Percentiles rank a stretch among this genome's conserved stretches.
Evolutionary conservation across 1,140 invertebrate species (phyloP).

Genomic region (Archivesica marissinica): DNA sequence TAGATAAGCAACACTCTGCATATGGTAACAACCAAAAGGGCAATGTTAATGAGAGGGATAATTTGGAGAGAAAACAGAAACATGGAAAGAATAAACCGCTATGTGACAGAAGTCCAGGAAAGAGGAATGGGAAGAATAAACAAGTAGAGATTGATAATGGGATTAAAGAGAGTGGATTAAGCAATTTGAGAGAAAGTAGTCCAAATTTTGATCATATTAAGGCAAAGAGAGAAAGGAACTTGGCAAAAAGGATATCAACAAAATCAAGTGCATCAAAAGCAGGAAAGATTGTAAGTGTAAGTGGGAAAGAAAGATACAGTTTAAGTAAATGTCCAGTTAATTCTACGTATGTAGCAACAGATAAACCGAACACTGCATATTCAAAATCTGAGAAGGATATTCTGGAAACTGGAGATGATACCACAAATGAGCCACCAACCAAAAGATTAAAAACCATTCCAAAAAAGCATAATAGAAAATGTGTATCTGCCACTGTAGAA

Average conservation of each 20-base stretch:
- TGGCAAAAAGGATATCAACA: neutral
- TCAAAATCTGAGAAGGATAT: too few species aligned
- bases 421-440: neutral
- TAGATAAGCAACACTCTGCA: too few species aligned
- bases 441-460: neutral
- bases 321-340: neutral
- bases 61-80: too few species aligned
- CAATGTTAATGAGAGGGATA: too few species aligned
- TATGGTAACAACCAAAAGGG: too few species aligned
- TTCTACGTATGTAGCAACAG: neutral
- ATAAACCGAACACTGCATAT: too few species aligned
- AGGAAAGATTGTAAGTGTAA: neutral
- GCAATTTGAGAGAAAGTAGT: neutral
- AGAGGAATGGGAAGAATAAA: neutral
- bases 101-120: neutral
- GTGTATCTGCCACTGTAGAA: too few species aligned
- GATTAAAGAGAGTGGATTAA: neutral
- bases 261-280: neutral
- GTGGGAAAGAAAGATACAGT: neutral
- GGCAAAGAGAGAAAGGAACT: conserved; percentile 10
- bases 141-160: neutral
- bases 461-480: neutral
- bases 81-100: too few species aligned
- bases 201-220: conserved; percentile 48
- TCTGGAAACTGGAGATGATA: too few species aligned